These are phyloP conservation scores for Tinea pellionella DNA, from an alignment of 2,888 invertebrate species.

Conservation along the genomic window DNA sequence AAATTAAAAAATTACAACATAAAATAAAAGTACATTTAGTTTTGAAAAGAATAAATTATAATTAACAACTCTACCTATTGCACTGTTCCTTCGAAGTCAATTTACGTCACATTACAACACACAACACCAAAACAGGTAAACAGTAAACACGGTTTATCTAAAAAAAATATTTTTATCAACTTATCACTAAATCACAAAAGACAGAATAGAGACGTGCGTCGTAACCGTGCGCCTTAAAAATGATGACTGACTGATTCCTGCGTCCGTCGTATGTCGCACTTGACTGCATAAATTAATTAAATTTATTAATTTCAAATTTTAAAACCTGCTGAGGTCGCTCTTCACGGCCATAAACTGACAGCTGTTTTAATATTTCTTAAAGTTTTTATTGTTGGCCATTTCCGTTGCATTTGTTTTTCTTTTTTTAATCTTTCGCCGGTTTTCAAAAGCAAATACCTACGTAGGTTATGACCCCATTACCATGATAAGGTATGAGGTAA, in stretches of 20 bases:
- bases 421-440: not conserved
- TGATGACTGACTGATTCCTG: not conserved
- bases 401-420: not conserved
- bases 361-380: not conserved
- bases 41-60: too few species aligned
- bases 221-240: not conserved
- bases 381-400: not conserved
- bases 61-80: not conserved
- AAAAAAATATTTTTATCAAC: not conserved
- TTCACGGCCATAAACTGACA: constrained; percentile 9
- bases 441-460: not conserved
- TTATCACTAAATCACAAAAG: not conserved
- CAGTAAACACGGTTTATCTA: not conserved
- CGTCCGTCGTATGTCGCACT: constrained; percentile 8
- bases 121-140: constrained; percentile 1
- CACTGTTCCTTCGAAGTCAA: not conserved
- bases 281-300: constrained; percentile 8
- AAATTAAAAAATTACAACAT: too few species aligned
- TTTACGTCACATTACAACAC: not conserved
- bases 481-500: too few species aligned
- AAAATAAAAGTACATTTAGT: too few species aligned
- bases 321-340: constrained; percentile 5
- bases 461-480: too few species aligned
- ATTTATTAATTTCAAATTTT: constrained; percentile 11
- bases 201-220: not conserved